phyloP scores from a whole-genome alignment of 2,888 invertebrate species.

The Amphipyra berbera region DNA sequence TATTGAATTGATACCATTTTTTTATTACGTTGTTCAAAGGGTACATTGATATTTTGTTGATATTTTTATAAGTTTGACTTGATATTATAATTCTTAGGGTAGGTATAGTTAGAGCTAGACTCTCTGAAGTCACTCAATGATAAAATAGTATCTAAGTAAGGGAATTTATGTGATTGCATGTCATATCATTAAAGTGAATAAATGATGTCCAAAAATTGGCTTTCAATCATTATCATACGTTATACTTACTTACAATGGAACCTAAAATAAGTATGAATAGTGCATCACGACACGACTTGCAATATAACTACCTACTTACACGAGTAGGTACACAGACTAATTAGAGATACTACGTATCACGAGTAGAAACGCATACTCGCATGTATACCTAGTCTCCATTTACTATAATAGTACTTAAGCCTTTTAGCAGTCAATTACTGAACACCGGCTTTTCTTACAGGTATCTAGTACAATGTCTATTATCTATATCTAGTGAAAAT shows the following conservation, averaged over 20 bases:
- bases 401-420: too few relatives aligned
- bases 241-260: slow-evolving; percentile 17
- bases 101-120: slow-evolving; percentile 30
- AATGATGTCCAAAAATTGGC: slow-evolving; percentile 67
- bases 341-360: too few relatives aligned
- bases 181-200: slow-evolving; percentile 81
- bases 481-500: too few relatives aligned
- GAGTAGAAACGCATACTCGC: too few relatives aligned
- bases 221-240: slow-evolving; percentile 47
- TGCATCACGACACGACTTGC: not conserved
- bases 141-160: slow-evolving; percentile 62
- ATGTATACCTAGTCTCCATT: too few relatives aligned
- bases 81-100: slow-evolving; percentile 24
- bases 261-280: slow-evolving; percentile 27
- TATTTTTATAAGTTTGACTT: slow-evolving; percentile 35
- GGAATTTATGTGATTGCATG: slow-evolving; percentile 77
- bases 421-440: too few relatives aligned
- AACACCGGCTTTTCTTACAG: too few relatives aligned
- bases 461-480: too few relatives aligned
- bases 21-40: too few relatives aligned
- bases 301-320: too few relatives aligned
- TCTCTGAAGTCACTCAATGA: slow-evolving; percentile 36
- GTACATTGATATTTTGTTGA: slow-evolving; percentile 9
- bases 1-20: too few relatives aligned
- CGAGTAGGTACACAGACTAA: too few relatives aligned